Evolutionary conservation across 2,888 invertebrate genomes (phyloP).

Genomic region (Meiosimyza decipiens): DNA sequence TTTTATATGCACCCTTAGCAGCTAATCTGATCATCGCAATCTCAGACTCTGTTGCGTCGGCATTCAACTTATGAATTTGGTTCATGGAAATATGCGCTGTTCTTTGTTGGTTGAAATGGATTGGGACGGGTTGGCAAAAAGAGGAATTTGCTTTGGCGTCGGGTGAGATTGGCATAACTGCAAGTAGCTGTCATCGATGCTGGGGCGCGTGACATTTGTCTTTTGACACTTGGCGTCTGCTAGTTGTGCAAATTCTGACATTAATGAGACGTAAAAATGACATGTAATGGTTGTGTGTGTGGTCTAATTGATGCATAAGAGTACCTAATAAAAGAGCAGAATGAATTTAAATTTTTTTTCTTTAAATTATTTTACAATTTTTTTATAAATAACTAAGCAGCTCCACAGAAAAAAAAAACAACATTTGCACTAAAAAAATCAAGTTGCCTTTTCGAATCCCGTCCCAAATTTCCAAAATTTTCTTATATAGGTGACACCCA

Average conservation of each 20-base stretch:
- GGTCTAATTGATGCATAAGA: not conserved
- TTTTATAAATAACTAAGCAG: no score
- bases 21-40: constrained; percentile 15
- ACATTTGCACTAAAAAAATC: no score
- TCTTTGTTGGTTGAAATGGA: no score
- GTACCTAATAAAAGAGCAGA: not conserved
- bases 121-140: no score
- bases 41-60: constrained; percentile 6
- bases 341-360: no score
- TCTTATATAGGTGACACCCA: no score
- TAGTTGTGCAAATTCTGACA: constrained; percentile 15
- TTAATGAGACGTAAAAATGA: not conserved
- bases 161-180: not conserved
- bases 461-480: no score
- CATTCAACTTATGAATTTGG: no score
- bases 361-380: no score
- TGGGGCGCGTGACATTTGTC: constrained; percentile 6
- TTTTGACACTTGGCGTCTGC: not conserved
- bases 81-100: no score
- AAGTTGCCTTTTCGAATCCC: no score
- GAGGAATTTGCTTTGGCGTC: not conserved
- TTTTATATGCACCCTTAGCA: not conserved
- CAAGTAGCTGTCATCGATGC: constrained; percentile 4
- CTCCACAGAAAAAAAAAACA: no score
- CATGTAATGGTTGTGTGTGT: not conserved